phyloP scores from a whole-genome alignment of 2,113 vertebrate species.

The Rhineura floridana region DNA sequence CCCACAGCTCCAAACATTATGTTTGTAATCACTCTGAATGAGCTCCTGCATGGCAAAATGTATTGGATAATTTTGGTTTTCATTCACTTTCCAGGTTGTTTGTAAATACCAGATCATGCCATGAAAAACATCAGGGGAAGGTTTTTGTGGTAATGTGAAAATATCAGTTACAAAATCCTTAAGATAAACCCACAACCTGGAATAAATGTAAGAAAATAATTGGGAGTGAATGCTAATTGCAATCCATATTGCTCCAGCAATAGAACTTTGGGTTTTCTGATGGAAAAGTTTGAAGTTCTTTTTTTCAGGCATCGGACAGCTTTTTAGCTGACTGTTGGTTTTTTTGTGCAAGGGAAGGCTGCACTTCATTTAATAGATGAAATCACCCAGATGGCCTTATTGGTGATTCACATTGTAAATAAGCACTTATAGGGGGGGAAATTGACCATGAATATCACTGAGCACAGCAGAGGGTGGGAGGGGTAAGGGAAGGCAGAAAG shows the following conservation, averaged over 20 bases:
- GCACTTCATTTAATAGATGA: background rate
- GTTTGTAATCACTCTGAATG: background rate
- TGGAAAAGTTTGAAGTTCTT: background rate
- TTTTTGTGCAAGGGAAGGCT: background rate
- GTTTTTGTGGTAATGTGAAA: background rate
- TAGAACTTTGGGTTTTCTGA: background rate
- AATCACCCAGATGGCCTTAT: background rate
- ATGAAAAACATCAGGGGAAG: background rate
- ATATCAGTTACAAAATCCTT: background rate
- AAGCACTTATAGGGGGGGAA: background rate
- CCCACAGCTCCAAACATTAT: background rate
- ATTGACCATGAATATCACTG: background rate
- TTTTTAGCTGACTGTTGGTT: background rate
- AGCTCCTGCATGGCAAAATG: background rate
- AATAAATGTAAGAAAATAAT: background rate
- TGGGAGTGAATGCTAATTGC: background rate
- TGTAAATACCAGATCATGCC: background rate
- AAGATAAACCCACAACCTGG: background rate
- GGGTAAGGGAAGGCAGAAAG: background rate
- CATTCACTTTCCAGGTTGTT: background rate
- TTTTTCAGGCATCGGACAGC: background rate
- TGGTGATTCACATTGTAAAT: background rate
- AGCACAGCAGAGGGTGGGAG: background rate
- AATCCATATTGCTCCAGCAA: background rate
- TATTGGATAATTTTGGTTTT: background rate